Conservation (phyloP, 2,888 invertebrate genomes). For the Mycalesis mineus region DNA sequence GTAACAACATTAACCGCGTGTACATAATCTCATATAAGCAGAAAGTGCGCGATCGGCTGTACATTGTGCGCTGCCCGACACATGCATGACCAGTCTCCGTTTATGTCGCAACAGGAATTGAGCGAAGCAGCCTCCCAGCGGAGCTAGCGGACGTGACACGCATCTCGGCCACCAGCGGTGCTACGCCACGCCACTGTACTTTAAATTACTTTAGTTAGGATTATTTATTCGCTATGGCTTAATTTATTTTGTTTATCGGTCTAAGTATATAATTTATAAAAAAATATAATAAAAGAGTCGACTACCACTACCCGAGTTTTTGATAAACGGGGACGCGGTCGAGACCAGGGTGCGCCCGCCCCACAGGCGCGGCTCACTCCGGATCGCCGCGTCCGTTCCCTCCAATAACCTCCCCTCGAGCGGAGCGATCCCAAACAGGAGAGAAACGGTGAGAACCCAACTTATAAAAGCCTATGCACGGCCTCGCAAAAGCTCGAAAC, state of each 20-base stretch:
- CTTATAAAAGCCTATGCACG: slow-evolving; percentile 70
- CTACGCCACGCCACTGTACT: slow-evolving; percentile 72
- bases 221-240: slow-evolving; percentile 77
- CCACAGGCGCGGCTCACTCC: slow-evolving; percentile 44
- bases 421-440: slow-evolving; percentile 66
- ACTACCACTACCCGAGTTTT: slow-evolving; percentile 65
- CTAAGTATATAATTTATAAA: slow-evolving; percentile 67
- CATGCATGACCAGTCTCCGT: slow-evolving; percentile 78
- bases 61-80: slow-evolving; percentile 74
- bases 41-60: slow-evolving; percentile 75
- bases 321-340: slow-evolving; percentile 58
- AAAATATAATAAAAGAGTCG: slow-evolving; percentile 72
- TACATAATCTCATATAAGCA: slow-evolving; percentile 74
- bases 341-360: slow-evolving; percentile 43
- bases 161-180: slow-evolving; percentile 71
- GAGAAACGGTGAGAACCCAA: slow-evolving; percentile 76
- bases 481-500: slow-evolving; percentile 70
- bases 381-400: slow-evolving; percentile 52
- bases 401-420: slow-evolving; percentile 52
- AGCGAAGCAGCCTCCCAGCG: slow-evolving; percentile 68
- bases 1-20: slow-evolving; percentile 78
- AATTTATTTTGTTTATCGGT: slow-evolving; percentile 76
- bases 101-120: slow-evolving; percentile 79
- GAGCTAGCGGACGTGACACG: slow-evolving; percentile 69
- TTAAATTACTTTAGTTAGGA: slow-evolving; percentile 75